A percentile compares a stretch with the other conserved stretches of the same genome.
Evolutionary conservation across 2,113 vertebrate genomes (phyloP).

Genomic region (Leuciscus idus): DNA sequence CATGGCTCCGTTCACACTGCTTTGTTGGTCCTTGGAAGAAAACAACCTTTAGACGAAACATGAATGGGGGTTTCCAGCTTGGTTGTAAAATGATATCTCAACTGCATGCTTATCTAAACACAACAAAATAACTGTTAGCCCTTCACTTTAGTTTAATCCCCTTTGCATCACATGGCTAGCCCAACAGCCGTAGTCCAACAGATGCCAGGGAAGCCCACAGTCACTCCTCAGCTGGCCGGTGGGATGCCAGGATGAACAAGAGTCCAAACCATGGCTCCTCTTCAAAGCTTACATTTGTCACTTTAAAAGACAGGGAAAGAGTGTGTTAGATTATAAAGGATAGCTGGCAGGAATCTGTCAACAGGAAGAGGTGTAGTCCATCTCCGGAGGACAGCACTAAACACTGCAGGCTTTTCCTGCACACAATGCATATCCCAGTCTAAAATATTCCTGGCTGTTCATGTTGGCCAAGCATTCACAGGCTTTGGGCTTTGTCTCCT

Average conservation of each 20-base stretch:
- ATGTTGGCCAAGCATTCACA: neutral
- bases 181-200: neutral
- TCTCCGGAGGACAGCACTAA: conserved; percentile 20
- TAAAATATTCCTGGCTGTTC: conserved; percentile 31
- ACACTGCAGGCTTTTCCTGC: conserved; percentile 33
- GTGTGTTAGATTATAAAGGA: neutral
- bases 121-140: neutral
- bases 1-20: neutral
- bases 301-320: conserved; percentile 2
- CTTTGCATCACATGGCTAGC: neutral
- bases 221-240: neutral
- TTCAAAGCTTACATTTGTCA: conserved; percentile 52
- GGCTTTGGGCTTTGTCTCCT: conserved; percentile 31
- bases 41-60: neutral
- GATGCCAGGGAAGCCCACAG: neutral
- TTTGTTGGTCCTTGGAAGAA: neutral
- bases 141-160: neutral
- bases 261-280: conserved; percentile 37
- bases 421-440: neutral
- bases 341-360: conserved; percentile 37
- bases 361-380: conserved; percentile 31
- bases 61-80: neutral
- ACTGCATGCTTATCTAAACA: neutral
- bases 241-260: conserved; percentile 14
- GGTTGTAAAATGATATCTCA: neutral